phyloP scores from a whole-genome alignment of 1,140 invertebrate genomes.

The Camponotus pennsylvanicus region DNA sequence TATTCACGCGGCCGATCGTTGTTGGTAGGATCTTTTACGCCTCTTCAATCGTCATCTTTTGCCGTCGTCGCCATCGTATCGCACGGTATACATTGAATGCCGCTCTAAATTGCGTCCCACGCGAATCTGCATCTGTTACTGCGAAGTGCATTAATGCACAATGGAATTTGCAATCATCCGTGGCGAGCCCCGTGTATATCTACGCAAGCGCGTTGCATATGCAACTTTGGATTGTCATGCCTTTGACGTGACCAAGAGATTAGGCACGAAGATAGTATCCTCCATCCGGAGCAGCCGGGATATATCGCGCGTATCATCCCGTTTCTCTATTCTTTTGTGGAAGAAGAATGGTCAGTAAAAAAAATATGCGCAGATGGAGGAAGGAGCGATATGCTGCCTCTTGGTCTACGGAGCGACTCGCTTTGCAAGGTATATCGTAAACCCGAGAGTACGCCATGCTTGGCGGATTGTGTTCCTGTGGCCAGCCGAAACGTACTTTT shows the following conservation, averaged over 20 bases:
- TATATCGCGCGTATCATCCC: background rate
- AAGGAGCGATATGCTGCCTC: conserved; percentile 58
- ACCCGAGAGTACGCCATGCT: background rate
- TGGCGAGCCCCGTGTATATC: background rate
- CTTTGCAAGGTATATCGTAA: conserved; percentile 25
- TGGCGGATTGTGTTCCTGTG: conserved; percentile 1
- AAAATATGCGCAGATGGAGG: conserved; percentile 29
- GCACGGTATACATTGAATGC: background rate
- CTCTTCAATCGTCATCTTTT: conserved; percentile 16
- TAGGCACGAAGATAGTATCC: conserved; percentile 39
- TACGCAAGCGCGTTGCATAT: background rate
- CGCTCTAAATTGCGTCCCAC: background rate
- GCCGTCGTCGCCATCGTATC: background rate
- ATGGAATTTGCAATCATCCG: background rate
- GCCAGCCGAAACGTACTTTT: conserved; percentile 15
- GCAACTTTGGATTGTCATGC: conserved; percentile 54
- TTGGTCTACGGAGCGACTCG: conserved; percentile 40
- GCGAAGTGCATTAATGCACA: background rate
- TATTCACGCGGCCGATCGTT: conserved; percentile 20
- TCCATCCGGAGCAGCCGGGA: conserved; percentile 5
- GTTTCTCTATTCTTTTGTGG: background rate
- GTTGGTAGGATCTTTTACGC: background rate
- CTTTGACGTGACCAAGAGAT: conserved; percentile 55
- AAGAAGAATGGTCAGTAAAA: conserved; percentile 10
- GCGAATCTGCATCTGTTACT: background rate